Conservation (phyloP, 2,888 invertebrate genomes). For the Odontothrips loti region DNA sequence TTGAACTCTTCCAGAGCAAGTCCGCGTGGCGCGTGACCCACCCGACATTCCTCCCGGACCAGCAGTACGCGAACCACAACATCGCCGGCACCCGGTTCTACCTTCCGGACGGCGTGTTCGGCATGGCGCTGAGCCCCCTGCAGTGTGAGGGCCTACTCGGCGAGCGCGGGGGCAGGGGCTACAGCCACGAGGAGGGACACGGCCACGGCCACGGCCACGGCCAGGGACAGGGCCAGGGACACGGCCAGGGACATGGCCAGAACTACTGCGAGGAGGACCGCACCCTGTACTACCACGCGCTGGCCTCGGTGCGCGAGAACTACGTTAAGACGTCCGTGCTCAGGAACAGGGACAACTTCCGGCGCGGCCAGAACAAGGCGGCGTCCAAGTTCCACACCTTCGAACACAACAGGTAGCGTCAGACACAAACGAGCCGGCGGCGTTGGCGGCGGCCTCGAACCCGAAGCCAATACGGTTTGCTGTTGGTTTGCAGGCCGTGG, state of each 20-base stretch:
- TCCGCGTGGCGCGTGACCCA: conserved; percentile 37
- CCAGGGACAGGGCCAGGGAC: neutral
- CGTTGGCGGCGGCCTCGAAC: neutral
- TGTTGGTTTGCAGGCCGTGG: conserved; percentile 39
- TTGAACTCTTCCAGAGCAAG: neutral
- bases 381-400: neutral
- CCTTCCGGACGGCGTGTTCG: conserved; percentile 45
- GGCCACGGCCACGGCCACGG: neutral
- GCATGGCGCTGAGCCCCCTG: conserved; percentile 45
- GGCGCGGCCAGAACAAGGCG: neutral
- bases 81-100: conserved; percentile 45
- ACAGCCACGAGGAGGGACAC: neutral
- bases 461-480: neutral
- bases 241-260: neutral
- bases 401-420: neutral
- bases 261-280: neutral
- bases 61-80: conserved; percentile 36
- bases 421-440: too few species aligned
- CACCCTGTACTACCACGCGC: conserved; percentile 46
- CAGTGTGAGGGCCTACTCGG: conserved; percentile 41
- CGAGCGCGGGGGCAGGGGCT: neutral
- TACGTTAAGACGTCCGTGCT: conserved; percentile 42
- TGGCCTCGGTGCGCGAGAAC: conserved; percentile 44
- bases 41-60: conserved; percentile 42
- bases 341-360: conserved; percentile 44